Base-by-base conservation (phyloP, 2,113 vertebrate species). In the Microtus richardsoni region DNA sequence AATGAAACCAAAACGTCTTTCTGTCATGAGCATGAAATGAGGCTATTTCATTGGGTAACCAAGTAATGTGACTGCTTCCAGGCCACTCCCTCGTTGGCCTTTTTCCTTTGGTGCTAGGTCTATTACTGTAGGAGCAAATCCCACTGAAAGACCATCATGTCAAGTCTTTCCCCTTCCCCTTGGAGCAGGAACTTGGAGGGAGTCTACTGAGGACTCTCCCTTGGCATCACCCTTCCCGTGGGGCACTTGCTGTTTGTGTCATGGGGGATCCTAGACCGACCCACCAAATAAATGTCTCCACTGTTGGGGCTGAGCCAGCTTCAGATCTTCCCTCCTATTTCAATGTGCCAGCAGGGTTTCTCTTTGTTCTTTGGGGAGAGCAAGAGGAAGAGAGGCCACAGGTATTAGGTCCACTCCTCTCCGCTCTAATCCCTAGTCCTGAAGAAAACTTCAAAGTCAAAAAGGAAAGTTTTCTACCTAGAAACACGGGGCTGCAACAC, bases 361-460 rank as follows among this genome's bases (percentile, higher is more conserved):
- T 28, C 33, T 73, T 33, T 49, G 64, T 86, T 36, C 44, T 70
- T 68, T 13, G 19, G 21, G 3, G 2, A 28, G 4, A 41, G 9
- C 10, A 22, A 2, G 6, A 1, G 41, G 11, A 13, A n/a, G 3
- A 21, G 39, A 39, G 8, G 12, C 4, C 39, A 36, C n/a, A 0
- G 19, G 1, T 21, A 36, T 9, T 10, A 22, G 70, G n/a, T 12
- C 26, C 12, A 21, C 39, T 41, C 2, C 16, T 16, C 24, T 30
- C 12, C 10, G 7, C 7, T 83, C 21, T 4, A 3, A 83, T 7
- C 44, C 49, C 30, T 70, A 39, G 41, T 30, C 39, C 62, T 58
- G n/a, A 91, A 7, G 52, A 36, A 74, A 4, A 3, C 7, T 21
- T 44, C 39, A 30, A 49, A 92, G 19, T 3, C 26, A 6, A 44